Conservation (phyloP, 1,140 invertebrate species). For the Ptiloglossa arizonensis region DNA sequence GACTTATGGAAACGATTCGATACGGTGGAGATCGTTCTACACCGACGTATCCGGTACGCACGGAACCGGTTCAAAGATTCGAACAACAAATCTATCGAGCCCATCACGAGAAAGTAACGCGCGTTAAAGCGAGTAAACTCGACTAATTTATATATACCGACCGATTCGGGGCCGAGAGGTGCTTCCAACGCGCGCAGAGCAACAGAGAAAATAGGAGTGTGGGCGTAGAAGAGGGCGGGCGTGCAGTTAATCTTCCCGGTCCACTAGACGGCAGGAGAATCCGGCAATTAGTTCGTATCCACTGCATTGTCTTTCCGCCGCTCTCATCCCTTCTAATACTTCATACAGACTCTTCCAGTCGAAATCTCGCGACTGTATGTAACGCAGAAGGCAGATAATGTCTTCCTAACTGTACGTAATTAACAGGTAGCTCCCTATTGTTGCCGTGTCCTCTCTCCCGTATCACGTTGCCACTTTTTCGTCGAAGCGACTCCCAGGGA, state of each 20-base stretch:
- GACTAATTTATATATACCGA: conserved; percentile 62
- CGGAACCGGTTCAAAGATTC: conserved; percentile 11
- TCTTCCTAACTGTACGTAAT: conserved; percentile 58
- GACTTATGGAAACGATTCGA: too few species aligned
- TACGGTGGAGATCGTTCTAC: too few species aligned
- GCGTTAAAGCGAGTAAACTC: conserved; percentile 41
- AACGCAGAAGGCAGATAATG: conserved; percentile 58
- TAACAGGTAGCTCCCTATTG: conserved; percentile 49
- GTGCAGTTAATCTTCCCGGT: conserved; percentile 78
- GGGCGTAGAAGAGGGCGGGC: conserved; percentile 40
- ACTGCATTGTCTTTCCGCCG: conserved; percentile 73
- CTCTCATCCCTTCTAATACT: conserved; percentile 61
- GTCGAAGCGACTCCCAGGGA: neutral
- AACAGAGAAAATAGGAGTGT: conserved; percentile 49
- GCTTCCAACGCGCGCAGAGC: conserved; percentile 2
- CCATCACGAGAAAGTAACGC: conserved; percentile 39
- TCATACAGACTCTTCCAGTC: conserved; percentile 58
- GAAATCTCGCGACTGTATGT: conserved; percentile 52
- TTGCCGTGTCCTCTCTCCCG: neutral
- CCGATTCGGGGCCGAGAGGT: conserved; percentile 3
- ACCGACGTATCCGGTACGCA: too few species aligned
- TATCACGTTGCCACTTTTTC: neutral
- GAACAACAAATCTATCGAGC: conserved; percentile 48
- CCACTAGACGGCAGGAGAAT: conserved; percentile 76
- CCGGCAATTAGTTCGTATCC: conserved; percentile 78